Conservation (phyloP, 1,140 invertebrate species). For the Belonocnema kinseyi region DNA sequence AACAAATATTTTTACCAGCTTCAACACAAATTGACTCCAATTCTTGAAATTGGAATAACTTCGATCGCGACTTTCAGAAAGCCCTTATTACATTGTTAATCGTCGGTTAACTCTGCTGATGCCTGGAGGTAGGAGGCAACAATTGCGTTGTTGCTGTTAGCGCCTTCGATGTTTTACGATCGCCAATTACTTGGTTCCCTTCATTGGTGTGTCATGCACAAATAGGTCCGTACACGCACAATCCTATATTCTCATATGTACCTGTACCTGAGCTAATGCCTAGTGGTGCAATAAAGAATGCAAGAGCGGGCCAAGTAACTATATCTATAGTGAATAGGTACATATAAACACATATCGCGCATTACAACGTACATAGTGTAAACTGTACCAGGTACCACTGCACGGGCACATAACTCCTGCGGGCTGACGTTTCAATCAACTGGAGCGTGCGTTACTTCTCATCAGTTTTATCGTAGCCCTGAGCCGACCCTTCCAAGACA, state of each 20-base stretch:
- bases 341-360: not conserved
- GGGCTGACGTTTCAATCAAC: slow-evolving; percentile 68
- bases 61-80: slow-evolving; percentile 2
- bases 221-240: slow-evolving; percentile 7
- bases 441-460: slow-evolving; percentile 45
- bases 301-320: not conserved
- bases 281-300: slow-evolving; percentile 33
- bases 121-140: slow-evolving; percentile 48
- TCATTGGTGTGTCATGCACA: slow-evolving; percentile 33
- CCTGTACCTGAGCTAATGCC: slow-evolving; percentile 29
- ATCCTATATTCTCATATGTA: slow-evolving; percentile 36
- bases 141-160: slow-evolving; percentile 62
- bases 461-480: slow-evolving; percentile 48
- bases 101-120: slow-evolving; percentile 32
- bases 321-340: not conserved
- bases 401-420: slow-evolving; percentile 59
- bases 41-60: not conserved
- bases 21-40: no score
- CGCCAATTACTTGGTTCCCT: slow-evolving; percentile 58
- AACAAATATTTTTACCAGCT: no score
- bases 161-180: slow-evolving; percentile 67
- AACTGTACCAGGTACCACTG: slow-evolving; percentile 1
- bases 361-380: slow-evolving; percentile 14
- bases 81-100: slow-evolving; percentile 56
- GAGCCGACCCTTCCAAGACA: slow-evolving; percentile 35